phyloP scores from a whole-genome alignment of 2,113 vertebrate species.

The Willisornis vidua region DNA sequence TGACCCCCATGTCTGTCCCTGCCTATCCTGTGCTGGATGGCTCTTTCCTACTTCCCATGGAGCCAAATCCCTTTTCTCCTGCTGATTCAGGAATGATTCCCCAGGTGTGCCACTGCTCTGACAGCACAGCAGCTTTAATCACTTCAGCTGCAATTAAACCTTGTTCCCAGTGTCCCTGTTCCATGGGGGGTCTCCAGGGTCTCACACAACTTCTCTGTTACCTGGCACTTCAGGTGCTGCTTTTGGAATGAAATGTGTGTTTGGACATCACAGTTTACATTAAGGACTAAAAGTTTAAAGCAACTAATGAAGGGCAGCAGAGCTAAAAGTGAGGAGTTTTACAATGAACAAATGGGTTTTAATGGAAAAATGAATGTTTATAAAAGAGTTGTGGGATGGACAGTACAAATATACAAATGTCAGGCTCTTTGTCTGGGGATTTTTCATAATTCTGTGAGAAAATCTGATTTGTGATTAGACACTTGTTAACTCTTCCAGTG shows the following conservation, averaged over 20 bases:
- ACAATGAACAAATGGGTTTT: neutral
- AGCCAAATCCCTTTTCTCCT: neutral
- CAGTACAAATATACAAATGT: neutral
- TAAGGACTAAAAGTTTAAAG: neutral
- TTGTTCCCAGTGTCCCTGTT: neutral
- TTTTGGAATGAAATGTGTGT: neutral
- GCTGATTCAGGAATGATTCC: neutral
- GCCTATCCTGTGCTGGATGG: accelerated
- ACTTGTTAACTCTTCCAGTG: neutral
- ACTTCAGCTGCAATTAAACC: neutral
- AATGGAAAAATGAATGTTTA: neutral
- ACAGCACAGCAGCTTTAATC: neutral
- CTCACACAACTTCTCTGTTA: accelerated
- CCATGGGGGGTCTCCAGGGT: accelerated
- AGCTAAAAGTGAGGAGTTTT: neutral
- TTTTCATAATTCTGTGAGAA: neutral
- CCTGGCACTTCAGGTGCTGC: neutral
- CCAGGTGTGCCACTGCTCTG: neutral
- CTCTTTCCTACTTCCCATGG: neutral
- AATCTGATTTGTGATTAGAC: neutral
- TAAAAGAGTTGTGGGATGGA: neutral
- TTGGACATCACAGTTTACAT: neutral
- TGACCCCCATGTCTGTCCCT: accelerated
- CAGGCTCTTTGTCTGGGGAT: neutral
- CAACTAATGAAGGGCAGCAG: neutral